Evolutionary conservation across 1,140 invertebrate species (phyloP), one percentile per base, ranked within the genome.

Genomic region (Helicoverpa armigera): DNA sequence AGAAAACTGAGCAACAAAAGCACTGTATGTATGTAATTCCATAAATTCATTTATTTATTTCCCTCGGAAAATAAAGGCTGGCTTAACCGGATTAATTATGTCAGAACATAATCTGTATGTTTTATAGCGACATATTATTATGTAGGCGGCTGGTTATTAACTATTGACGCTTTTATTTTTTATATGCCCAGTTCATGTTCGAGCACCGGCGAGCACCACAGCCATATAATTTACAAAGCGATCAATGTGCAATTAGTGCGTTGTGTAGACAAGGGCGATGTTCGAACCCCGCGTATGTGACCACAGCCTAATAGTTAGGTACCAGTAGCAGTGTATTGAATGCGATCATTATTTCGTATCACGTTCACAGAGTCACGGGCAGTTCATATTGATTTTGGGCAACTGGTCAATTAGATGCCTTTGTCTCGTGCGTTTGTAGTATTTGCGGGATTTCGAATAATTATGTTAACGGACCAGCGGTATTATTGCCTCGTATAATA

Each of bases 271-370:
- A 75, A 60, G 31, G 56, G 16, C 18, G 43, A 35, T 18, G 18
- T 18, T 16, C 16, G 18, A 13, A 11, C 7, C 43, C 2, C 54
- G 43, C 29, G 12, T 61, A 50, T 75, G 73, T 61, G 29, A 2
- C 16, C 18, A 50, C 58, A n/a, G 56, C 58, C n/a, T 50, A 14
- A 63, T 75, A 75, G 56, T 61, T 43, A 61, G 13, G 58, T 75
- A 51, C 58, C 73, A 50, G 73, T 35, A 35, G 35, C 35, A 35
- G 35, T 35, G 13, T 18, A 73, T 53, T 65, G 74, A 74, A 79
- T 79, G 48, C 61, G 80, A 85, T 88, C 80, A 86, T 85, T 87
- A 88, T 89, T 89, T 89, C 89, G 73, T 75, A 83, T 88, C 88
- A 88, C 88, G 88, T 89, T 65, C 84, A 79, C 65, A 79, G 80